Conservation (phyloP, 2,113 vertebrate genomes). For the Leucosticte australis region DNA sequence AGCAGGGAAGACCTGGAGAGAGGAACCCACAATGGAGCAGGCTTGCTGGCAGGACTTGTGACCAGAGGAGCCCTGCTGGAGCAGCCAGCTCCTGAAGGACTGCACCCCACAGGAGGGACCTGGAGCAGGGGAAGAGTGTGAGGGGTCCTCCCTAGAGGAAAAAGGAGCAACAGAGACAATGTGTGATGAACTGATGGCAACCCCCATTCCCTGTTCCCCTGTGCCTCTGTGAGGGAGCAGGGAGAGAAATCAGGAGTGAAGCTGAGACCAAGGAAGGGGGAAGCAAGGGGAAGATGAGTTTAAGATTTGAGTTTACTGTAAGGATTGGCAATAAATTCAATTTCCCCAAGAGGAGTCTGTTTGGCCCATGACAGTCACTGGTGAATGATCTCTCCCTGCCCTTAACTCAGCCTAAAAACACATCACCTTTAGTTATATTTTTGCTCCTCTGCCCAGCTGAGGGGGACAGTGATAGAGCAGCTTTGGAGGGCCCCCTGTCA, state of each 20-base stretch:
- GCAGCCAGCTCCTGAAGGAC: background rate
- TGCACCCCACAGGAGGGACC: background rate
- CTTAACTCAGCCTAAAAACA: background rate
- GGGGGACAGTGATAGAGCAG: background rate
- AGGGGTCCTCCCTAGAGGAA: background rate
- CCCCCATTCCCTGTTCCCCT: background rate
- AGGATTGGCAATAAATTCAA: background rate
- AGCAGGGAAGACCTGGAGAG: background rate
- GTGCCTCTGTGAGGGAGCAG: background rate
- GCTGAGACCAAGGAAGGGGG: background rate
- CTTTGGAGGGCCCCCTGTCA: background rate
- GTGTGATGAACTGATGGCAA: no score
- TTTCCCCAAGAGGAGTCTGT: background rate
- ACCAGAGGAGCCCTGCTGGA: background rate
- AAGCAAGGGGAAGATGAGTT: background rate
- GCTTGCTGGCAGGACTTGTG: background rate
- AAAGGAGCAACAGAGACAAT: background rate
- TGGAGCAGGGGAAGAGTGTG: background rate
- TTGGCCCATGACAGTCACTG: background rate
- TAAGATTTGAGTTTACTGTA: background rate
- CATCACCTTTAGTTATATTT: background rate
- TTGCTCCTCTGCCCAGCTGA: background rate
- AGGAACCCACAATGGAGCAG: background rate
- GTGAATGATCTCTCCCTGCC: background rate
- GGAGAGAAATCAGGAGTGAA: background rate